phyloP scores from a whole-genome alignment of 2,113 vertebrate species.

The Eptatretus burgeri region DNA sequence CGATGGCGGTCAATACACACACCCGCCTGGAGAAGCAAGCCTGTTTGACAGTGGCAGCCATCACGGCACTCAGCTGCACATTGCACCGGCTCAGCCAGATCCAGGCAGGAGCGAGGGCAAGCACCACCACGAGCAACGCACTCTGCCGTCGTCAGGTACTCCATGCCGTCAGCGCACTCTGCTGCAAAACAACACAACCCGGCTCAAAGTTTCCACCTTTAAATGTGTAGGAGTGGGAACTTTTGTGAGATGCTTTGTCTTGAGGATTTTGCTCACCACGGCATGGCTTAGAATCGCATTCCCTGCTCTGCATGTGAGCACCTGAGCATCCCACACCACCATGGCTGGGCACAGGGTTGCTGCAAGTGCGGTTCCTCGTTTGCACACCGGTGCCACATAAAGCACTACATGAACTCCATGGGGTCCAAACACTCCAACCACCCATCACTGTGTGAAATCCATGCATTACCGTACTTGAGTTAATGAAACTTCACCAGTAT shows the following conservation, averaged over 20 bases:
- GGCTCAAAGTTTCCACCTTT: too few species aligned
- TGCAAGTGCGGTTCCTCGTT: constrained; percentile 28
- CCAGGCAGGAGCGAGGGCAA: constrained; percentile 34
- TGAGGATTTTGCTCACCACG: constrained; percentile 16
- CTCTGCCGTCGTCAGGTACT: constrained; percentile 19
- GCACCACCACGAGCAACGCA: constrained; percentile 23
- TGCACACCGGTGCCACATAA: constrained; percentile 36
- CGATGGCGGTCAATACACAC: constrained; percentile 21
- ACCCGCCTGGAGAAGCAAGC: constrained; percentile 29
- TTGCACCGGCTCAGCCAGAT: constrained; percentile 24
- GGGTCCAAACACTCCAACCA: constrained; percentile 27
- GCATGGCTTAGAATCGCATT: constrained; percentile 40
- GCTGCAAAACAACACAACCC: constrained; percentile 15
- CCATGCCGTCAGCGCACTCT: constrained; percentile 28
- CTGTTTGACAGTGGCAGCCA: constrained; percentile 31
- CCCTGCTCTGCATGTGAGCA: constrained; percentile 36
- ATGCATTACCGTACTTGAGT: too few species aligned
- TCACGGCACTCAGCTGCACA: constrained; percentile 27
- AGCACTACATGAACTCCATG: constrained; percentile 31
- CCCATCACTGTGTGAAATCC: constrained; percentile 18
- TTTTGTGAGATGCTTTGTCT: too few species aligned
- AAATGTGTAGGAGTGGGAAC: too few species aligned
- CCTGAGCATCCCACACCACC: constrained; percentile 22
- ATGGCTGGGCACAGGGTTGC: constrained; percentile 14
- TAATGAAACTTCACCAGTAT: too few species aligned